Evolutionary conservation across 2,797 vertebrate genomes (phyloP), one percentile per base, ranked within the genome.

Genomic region (Halcyon smyrnensis): DNA sequence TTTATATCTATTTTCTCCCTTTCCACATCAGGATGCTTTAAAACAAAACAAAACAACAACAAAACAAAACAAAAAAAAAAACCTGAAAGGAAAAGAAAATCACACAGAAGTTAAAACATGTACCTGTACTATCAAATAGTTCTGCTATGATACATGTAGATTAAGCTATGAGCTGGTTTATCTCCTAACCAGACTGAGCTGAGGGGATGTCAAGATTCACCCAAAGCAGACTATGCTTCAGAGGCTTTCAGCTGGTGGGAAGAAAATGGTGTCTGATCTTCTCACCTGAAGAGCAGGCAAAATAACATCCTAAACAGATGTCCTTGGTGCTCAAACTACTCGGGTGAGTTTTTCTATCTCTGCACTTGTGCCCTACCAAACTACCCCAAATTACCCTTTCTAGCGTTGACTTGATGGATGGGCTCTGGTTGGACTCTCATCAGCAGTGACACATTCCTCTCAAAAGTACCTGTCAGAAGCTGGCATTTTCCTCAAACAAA

Each of bases 341-440:
- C 0, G 0, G 6, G 3, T 56, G 18, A 64, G 6, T 41, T 91
- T 87, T 15, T 32, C 5, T 30, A 1, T 51, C 32, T 67, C 37
- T 17, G 0, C 3, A 8, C 20, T 53, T 76, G 15, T 30, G 3
- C 6, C 12, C 9, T 8, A 30, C 16, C 54, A 2, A 74, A 43
- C 9, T 9, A 36, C 1, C 1, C 0, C 54, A 2, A 74, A 43
- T 7, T 9, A 36, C 1, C 1, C 0, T 0, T 64, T 7, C 8
- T 32, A 34, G 15, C 16, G 15, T 15, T 85, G 43, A 6, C 12
- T n/a, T 50, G 15, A 62, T 32, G 19, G 2, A 28, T 30, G 45
- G 8, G 1, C 5, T 87, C 34, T 69, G 12, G 4, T 21, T 53
- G 18, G 24, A 48, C 20, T 18, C 4, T 32, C 27, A 59, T 11